Conservation (phyloP, 1,140 invertebrate genomes). For the Callitettix versicolor region DNA sequence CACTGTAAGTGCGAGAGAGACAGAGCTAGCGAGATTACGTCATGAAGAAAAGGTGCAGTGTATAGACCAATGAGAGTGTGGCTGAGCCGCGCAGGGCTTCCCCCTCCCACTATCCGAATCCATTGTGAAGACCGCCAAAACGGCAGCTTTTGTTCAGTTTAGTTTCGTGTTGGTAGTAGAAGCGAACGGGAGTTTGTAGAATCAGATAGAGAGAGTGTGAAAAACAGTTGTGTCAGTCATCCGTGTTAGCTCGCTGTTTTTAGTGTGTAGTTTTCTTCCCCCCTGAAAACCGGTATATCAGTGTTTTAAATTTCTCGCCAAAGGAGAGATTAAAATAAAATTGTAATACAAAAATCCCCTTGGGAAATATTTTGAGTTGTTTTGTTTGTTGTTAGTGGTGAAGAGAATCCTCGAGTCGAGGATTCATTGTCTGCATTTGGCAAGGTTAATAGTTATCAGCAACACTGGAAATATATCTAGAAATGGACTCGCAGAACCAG, state of each 20-base stretch:
- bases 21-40: not conserved
- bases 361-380: too few relatives aligned
- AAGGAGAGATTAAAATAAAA: too few relatives aligned
- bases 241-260: too few relatives aligned
- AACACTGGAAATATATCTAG: conserved; percentile 6
- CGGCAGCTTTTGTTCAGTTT: conserved; percentile 9
- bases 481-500: conserved; percentile 22
- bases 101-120: not conserved
- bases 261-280: too few relatives aligned
- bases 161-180: conserved; percentile 2
- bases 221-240: too few relatives aligned
- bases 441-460: not conserved
- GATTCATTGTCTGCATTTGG: not conserved
- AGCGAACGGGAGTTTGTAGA: not conserved
- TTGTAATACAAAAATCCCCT: too few relatives aligned
- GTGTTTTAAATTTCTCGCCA: too few relatives aligned
- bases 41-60: conserved; percentile 4
- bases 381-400: too few relatives aligned
- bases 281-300: too few relatives aligned
- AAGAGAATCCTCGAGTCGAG: too few relatives aligned
- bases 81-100: not conserved
- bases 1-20: conserved; percentile 1
- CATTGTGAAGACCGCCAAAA: conserved; percentile 4
- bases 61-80: not conserved
- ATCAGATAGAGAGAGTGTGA: too few relatives aligned